Conservation (phyloP, 2,113 vertebrate species). For the Thunnus thynnus region DNA sequence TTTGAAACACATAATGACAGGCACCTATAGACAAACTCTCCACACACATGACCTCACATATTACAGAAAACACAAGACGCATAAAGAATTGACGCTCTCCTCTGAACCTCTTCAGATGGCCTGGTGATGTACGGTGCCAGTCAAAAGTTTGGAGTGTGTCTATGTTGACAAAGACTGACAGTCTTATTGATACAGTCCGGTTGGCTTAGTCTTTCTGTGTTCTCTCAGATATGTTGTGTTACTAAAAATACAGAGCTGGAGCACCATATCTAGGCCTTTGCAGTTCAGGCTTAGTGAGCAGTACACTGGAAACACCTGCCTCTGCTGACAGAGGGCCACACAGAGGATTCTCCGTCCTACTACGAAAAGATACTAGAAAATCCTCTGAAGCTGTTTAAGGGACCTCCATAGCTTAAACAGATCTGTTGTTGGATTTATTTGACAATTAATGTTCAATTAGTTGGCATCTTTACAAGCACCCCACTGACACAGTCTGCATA, state of each 20-base stretch:
- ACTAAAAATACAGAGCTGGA: slow-evolving; percentile 76
- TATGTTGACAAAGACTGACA: not conserved
- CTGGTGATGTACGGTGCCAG: not conserved
- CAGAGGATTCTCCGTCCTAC: slow-evolving; percentile 28
- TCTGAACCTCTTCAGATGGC: slow-evolving; percentile 23
- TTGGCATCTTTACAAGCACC: slow-evolving; percentile 41
- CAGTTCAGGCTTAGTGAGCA: slow-evolving; percentile 40
- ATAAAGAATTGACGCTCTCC: slow-evolving; percentile 13
- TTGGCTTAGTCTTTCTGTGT: slow-evolving; percentile 49
- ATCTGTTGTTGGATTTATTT: slow-evolving; percentile 35
- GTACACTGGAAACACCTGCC: slow-evolving; percentile 53
- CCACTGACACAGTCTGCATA: slow-evolving; percentile 62
- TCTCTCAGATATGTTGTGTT: slow-evolving; percentile 63
- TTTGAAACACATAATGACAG: slow-evolving; percentile 3
- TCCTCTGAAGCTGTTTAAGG: slow-evolving; percentile 1
- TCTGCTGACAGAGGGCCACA: slow-evolving; percentile 48
- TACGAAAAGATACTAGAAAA: slow-evolving; percentile 17
- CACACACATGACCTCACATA: slow-evolving; percentile 1
- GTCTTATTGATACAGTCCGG: slow-evolving; percentile 33
- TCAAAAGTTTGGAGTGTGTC: no score
- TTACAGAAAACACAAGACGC: slow-evolving; percentile 36
- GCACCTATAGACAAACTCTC: not conserved
- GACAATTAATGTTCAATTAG: slow-evolving; percentile 22
- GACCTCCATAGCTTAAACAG: slow-evolving; percentile 11
- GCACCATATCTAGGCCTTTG: slow-evolving; percentile 61